Evolutionary conservation across 2,888 invertebrate species (phyloP).

Genomic region (Camptogramma bilineatum): DNA sequence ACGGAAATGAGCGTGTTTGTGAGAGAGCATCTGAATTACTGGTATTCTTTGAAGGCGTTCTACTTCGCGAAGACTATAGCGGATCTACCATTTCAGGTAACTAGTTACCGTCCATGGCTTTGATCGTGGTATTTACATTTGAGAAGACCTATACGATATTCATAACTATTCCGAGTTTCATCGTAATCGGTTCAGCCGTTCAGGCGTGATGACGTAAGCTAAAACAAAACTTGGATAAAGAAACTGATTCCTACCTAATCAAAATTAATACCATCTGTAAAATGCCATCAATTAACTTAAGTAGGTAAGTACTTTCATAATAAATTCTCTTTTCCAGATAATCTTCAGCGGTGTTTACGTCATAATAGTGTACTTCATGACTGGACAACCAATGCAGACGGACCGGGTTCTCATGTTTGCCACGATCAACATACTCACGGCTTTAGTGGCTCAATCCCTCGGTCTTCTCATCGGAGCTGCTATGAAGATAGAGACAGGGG

Average conservation of each 20-base stretch:
- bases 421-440: constrained; percentile 90
- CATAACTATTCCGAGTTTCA: too few species aligned
- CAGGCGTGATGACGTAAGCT: too few species aligned
- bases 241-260: too few species aligned
- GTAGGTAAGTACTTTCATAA: too few species aligned
- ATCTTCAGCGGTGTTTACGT: constrained; percentile 94
- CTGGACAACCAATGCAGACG: constrained; percentile 96
- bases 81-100: constrained; percentile 98
- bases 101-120: too few species aligned
- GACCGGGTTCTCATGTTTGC: constrained; percentile 93
- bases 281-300: neutral
- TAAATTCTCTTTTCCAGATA: constrained; percentile 84
- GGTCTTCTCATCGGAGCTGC: constrained; percentile 97
- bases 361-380: constrained; percentile 97
- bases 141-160: too few species aligned
- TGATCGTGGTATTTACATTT: too few species aligned
- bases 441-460: constrained; percentile 96
- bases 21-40: constrained; percentile 97
- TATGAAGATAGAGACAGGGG: constrained; percentile 93
- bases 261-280: too few species aligned
- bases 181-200: too few species aligned
- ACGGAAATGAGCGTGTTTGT: constrained; percentile 98
- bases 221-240: too few species aligned
- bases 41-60: constrained; percentile 98
- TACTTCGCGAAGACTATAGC: constrained; percentile 98